These are phyloP conservation scores for Semotilus atromaculatus DNA, from an alignment of 2,797 vertebrate species.

Conservation along the genomic window DNA sequence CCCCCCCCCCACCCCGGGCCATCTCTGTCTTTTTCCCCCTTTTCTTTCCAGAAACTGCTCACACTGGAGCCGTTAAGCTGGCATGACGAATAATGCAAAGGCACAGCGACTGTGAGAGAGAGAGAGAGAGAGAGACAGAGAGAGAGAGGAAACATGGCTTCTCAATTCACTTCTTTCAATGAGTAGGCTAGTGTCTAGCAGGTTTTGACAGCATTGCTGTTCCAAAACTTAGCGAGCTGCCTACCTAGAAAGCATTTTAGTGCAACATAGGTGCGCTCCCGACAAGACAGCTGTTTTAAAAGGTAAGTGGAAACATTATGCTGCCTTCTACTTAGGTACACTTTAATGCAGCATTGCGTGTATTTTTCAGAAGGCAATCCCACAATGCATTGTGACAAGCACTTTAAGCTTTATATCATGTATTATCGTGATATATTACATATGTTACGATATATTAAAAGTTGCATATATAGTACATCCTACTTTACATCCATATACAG, in stretches of 20 bases:
- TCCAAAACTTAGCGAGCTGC: not conserved
- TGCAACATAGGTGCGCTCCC: not conserved
- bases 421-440: not conserved
- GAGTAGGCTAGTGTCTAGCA: not conserved
- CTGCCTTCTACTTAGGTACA: not conserved
- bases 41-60: conserved; percentile 63
- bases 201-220: not conserved
- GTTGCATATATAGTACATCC: not conserved
- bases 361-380: not conserved
- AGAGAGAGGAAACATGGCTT: conserved; percentile 20
- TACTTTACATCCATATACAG: not conserved
- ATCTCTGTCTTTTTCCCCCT: conserved; percentile 13
- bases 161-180: conserved; percentile 7
- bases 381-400: not conserved
- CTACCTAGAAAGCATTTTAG: conserved; percentile 17
- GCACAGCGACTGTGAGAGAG: conserved; percentile 35
- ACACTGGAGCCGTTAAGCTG: conserved; percentile 66
- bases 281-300: not conserved
- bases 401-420: not conserved
- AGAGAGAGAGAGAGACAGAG: conserved; percentile 26
- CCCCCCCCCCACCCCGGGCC: conserved; percentile 46
- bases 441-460: not conserved
- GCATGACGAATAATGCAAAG: conserved; percentile 72
- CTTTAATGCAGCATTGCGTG: not conserved
- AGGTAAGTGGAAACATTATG: conserved; percentile 5